Evolutionary conservation across 2,797 vertebrate species (phyloP), one percentile per base, ranked within the genome.

Genomic region (Acipenser oxyrinchus): DNA sequence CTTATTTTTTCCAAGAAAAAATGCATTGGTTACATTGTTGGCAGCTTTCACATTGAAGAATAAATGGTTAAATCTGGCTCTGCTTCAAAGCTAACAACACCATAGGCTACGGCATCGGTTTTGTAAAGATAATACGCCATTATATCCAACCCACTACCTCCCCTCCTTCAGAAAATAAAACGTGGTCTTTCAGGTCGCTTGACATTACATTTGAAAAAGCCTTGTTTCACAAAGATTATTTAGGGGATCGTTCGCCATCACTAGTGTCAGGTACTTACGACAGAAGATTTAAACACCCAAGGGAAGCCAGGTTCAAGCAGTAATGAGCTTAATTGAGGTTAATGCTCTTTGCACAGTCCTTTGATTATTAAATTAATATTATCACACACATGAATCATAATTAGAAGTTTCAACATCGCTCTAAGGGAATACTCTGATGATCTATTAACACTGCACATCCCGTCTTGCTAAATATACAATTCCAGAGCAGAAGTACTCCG

Each of bases 301-400:
- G 76, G 80, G 80, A 81, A 77, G 72, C 72, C 76, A 75, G 79
- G 83, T 78, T 83, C 79, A 72, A 75, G 77, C 66, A 70, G 68
- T 91, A 92, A 92, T 91, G 88, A 93, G 89, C 88, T 88, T 94
- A 95, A 95, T 93, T 93, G 94, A 93, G 91, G 94, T 93, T 93
- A 94, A 93, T 88, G 91, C 91, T 87, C 88, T 90, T 83, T 79
- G 86, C 84, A 85, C 87, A 83, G 85, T 85, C 88, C 84, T 87
- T 86, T 87, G 89, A 90, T 95, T 94, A 95, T 95, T 94, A 90
- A 93, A 95, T 95, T 94, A 93, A 93, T 91, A 88, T 89, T 82
- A 90, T 90, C 84, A 81, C 82, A 78, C 84, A 73, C 90, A 92
- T 93, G 91, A 93, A 92, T 95, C 90, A 91, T 91, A 94, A 95